Conservation (phyloP, 1,140 invertebrate species). For the Gerris buenoi region DNA sequence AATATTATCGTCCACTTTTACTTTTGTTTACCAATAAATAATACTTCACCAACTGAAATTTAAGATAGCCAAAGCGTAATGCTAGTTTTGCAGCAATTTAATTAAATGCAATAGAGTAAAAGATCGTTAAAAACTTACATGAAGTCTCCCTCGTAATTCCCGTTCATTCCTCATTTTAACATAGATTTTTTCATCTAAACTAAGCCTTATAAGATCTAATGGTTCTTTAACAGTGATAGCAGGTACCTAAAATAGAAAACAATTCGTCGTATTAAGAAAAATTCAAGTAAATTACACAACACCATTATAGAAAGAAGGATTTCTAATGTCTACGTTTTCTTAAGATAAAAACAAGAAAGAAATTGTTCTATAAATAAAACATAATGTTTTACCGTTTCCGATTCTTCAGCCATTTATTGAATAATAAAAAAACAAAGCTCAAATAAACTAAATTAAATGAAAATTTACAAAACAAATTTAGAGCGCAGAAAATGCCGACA, state of each 20-base stretch:
- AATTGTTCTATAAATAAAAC: too few species aligned
- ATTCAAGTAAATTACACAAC: not conserved
- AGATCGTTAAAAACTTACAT: conserved; percentile 74
- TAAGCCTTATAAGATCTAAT: conserved; percentile 84
- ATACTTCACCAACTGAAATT: too few species aligned
- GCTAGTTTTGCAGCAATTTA: too few species aligned
- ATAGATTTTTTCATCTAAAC: conserved; percentile 93
- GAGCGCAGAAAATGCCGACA: not conserved
- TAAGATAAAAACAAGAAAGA: too few species aligned
- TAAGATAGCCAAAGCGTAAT: too few species aligned
- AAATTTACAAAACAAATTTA: not conserved
- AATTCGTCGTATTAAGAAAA: not conserved
- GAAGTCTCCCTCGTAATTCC: conserved; percentile 80
- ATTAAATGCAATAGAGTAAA: too few species aligned
- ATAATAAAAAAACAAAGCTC: not conserved
- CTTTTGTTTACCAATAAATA: too few species aligned
- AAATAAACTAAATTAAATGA: not conserved
- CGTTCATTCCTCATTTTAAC: conserved; percentile 98
- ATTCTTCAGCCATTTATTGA: too few species aligned
- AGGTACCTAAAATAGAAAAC: conserved; percentile 32
- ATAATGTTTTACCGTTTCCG: too few species aligned
- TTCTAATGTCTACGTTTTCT: too few species aligned
- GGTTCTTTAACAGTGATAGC: conserved; percentile 90
- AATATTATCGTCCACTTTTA: too few species aligned
- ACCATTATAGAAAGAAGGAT: too few species aligned